Evolutionary conservation across 2,888 invertebrate genomes (phyloP).

Genomic region (Leptinotarsa juncta): DNA sequence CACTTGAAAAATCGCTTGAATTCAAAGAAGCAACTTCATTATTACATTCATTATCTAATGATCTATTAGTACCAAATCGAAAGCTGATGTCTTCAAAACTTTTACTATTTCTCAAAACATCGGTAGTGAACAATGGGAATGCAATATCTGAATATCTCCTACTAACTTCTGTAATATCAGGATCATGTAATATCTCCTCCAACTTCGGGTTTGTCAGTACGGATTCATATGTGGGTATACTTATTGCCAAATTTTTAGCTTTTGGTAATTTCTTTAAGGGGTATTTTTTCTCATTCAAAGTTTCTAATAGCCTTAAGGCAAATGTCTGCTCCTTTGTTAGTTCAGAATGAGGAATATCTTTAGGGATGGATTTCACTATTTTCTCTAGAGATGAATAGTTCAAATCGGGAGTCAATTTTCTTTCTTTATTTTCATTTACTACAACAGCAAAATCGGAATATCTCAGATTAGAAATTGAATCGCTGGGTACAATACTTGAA

Average conservation of each 20-base stretch:
- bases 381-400: slow-evolving; percentile 53
- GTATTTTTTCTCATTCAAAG: slow-evolving; percentile 54
- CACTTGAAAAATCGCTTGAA: slow-evolving; percentile 43
- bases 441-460: slow-evolving; percentile 42
- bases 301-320: slow-evolving; percentile 53
- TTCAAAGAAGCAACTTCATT: neutral
- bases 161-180: slow-evolving; percentile 33
- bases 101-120: slow-evolving; percentile 42
- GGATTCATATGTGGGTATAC: slow-evolving; percentile 55
- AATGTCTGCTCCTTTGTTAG: slow-evolving; percentile 57
- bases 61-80: slow-evolving; percentile 36
- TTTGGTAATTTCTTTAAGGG: slow-evolving; percentile 51
- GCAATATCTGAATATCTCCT: slow-evolving; percentile 35
- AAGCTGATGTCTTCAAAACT: slow-evolving; percentile 53
- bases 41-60: neutral
- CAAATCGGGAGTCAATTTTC: slow-evolving; percentile 21
- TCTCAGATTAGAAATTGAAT: slow-evolving; percentile 51
- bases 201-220: slow-evolving; percentile 53
- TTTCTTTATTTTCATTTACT: slow-evolving; percentile 25
- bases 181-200: slow-evolving; percentile 47
- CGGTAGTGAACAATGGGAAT: neutral
- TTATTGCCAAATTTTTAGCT: slow-evolving; percentile 51
- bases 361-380: slow-evolving; percentile 53
- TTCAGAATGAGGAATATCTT: slow-evolving; percentile 47
- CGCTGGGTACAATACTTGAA: slow-evolving; percentile 45